These are phyloP conservation scores for Takifugu bimaculatus DNA, from an alignment of 2,113 vertebrate species.

Conservation along the genomic window DNA sequence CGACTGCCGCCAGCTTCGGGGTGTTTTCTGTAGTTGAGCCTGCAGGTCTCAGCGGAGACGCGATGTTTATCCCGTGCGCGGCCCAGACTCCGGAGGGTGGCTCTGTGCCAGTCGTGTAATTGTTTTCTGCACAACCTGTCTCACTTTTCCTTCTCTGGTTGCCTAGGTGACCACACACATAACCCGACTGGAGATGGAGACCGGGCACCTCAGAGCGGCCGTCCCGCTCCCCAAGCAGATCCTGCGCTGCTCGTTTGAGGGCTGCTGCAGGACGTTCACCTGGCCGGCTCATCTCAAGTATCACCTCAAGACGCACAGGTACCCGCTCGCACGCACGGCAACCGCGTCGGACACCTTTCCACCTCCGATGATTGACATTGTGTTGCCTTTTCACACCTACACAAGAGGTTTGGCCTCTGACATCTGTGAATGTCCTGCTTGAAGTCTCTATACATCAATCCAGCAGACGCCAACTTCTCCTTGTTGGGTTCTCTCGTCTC, in stretches of 20 bases:
- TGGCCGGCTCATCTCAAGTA: conserved; percentile 97
- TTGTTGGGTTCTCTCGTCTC: conserved; percentile 12
- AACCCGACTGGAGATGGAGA: conserved; percentile 81
- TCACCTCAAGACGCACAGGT: conserved; percentile 97
- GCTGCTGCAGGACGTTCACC: conserved; percentile 91
- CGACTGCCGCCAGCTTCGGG: conserved; percentile 49
- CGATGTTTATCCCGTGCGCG: conserved; percentile 42
- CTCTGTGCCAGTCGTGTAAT: conserved; percentile 22
- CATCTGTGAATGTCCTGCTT: background rate
- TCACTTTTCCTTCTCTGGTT: conserved; percentile 36
- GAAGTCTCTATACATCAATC: background rate
- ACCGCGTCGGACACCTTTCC: too few species aligned
- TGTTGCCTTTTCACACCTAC: too few species aligned
- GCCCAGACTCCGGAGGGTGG: conserved; percentile 30
- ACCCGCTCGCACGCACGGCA: conserved; percentile 5
- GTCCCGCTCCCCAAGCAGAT: conserved; percentile 82
- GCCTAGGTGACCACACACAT: conserved; percentile 85
- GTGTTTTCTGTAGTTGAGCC: conserved; percentile 32
- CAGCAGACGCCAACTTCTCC: conserved; percentile 2
- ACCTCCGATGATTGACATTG: too few species aligned
- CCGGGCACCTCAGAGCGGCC: conserved; percentile 67
- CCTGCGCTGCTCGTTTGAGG: conserved; percentile 91
- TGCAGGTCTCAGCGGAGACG: conserved; percentile 23
- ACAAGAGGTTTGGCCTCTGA: too few species aligned
- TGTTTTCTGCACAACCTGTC: conserved; percentile 26